phyloP scores from a whole-genome alignment of 2,888 invertebrate species.

The Catocala sponsa region DNA sequence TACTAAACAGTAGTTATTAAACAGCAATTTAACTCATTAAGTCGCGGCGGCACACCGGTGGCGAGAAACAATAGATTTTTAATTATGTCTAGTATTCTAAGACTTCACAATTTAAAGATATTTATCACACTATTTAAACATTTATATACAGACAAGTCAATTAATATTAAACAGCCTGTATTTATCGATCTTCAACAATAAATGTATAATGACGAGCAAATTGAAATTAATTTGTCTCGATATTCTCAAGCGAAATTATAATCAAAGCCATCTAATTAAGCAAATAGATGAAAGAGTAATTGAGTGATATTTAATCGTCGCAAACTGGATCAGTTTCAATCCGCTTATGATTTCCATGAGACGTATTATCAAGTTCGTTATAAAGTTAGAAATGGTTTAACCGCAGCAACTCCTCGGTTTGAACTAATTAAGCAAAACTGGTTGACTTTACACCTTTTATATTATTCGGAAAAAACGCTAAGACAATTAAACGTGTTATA shows the following conservation, averaged over 20 bases:
- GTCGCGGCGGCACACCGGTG: too few relatives aligned
- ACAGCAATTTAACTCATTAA: too few relatives aligned
- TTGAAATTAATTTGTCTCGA: conserved; percentile 6
- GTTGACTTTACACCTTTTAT: background rate
- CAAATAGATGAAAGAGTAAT: conserved; percentile 25
- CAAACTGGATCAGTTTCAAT: conserved; percentile 6
- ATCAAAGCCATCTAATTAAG: conserved; percentile 21
- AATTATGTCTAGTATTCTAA: too few relatives aligned
- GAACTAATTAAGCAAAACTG: conserved; percentile 10
- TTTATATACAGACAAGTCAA: too few relatives aligned
- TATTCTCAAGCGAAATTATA: conserved; percentile 17
- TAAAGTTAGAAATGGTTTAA: conserved; percentile 26
- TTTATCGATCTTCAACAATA: background rate
- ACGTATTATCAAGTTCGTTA: conserved; percentile 23
- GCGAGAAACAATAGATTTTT: too few relatives aligned
- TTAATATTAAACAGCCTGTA: too few relatives aligned
- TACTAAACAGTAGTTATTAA: too few relatives aligned
- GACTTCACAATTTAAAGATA: too few relatives aligned
- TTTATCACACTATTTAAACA: too few relatives aligned
- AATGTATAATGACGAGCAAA: background rate
- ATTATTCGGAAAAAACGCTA: too few relatives aligned
- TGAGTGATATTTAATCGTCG: conserved; percentile 19
- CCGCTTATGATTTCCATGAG: conserved; percentile 16
- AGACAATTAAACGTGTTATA: too few relatives aligned
- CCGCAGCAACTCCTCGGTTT: conserved; percentile 19